These are phyloP conservation scores for Philonicus albiceps DNA, from an alignment of 2,888 invertebrate species.

Conservation along the genomic window DNA sequence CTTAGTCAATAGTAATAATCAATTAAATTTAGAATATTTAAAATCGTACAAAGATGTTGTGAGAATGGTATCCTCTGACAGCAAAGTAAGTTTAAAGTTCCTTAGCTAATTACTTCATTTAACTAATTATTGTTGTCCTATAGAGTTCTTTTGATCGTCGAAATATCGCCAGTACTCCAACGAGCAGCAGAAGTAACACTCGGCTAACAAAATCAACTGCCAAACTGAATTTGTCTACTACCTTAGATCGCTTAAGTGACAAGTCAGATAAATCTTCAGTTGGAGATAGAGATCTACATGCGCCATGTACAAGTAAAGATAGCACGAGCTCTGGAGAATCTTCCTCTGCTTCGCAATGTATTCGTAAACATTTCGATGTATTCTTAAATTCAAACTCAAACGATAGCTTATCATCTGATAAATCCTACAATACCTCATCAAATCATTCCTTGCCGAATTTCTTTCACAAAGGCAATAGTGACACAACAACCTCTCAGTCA, in stretches of 20 bases:
- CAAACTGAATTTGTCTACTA: constrained; percentile 61
- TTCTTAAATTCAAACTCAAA: constrained; percentile 60
- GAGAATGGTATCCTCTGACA: constrained; percentile 56
- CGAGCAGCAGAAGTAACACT: constrained; percentile 60
- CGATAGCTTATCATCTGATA: constrained; percentile 55
- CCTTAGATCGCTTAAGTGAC: constrained; percentile 51
- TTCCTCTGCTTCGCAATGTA: constrained; percentile 44
- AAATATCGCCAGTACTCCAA: constrained; percentile 56
- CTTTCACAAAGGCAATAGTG: constrained; percentile 48
- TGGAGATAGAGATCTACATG: not conserved
- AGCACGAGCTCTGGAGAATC: constrained; percentile 12
- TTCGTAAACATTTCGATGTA: constrained; percentile 50
- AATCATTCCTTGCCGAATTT: constrained; percentile 51
- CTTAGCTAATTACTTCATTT: not conserved
- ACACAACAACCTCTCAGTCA: not conserved
- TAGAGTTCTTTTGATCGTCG: not conserved
- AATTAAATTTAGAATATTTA: constrained; percentile 60
- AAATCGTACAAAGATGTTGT: constrained; percentile 44
- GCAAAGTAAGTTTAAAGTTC: constrained; percentile 54
- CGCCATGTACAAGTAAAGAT: constrained; percentile 34
- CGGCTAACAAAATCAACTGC: constrained; percentile 62
- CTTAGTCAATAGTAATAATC: constrained; percentile 57
- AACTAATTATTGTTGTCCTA: not conserved
- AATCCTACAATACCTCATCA: constrained; percentile 52
- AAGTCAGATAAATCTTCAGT: not conserved